Evolutionary conservation across 1,140 invertebrate species (phyloP).

Genomic region (Dendroctonus ponderosae): DNA sequence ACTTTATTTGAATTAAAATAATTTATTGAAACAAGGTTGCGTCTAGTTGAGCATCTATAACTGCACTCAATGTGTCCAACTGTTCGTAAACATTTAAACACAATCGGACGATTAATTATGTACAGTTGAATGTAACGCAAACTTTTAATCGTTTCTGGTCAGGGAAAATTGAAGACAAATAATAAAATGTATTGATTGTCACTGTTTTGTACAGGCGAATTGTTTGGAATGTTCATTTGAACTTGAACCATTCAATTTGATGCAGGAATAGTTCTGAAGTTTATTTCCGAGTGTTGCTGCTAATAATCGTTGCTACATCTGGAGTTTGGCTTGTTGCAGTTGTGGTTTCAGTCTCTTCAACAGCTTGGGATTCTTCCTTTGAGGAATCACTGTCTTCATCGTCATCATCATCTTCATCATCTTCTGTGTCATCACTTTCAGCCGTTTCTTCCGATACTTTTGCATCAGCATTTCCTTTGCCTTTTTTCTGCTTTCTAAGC

Average conservation of each 20-base stretch:
- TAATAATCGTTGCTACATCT: too few species aligned
- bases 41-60: conserved; percentile 5
- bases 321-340: background rate
- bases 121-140: conserved; percentile 2
- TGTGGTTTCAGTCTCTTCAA: conserved; percentile 2
- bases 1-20: background rate
- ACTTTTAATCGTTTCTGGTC: conserved; percentile 9
- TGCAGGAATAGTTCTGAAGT: too few species aligned
- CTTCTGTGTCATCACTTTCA: conserved; percentile 19
- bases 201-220: too few species aligned
- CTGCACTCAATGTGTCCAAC: background rate
- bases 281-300: too few species aligned
- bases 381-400: conserved; percentile 24
- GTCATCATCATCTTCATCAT: conserved; percentile 18
- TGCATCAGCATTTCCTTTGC: conserved; percentile 36
- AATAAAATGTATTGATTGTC: too few species aligned
- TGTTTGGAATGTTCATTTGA: too few species aligned
- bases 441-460: conserved; percentile 33
- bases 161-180: too few species aligned
- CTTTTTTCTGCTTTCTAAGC: conserved; percentile 55
- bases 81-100: conserved; percentile 2
- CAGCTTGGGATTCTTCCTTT: conserved; percentile 16
- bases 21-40: conserved; percentile 1
- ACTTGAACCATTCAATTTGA: too few species aligned
- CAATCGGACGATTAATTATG: background rate